phyloP scores from a whole-genome alignment of 2,888 invertebrate genomes.

The Chymomyza amoena region DNA sequence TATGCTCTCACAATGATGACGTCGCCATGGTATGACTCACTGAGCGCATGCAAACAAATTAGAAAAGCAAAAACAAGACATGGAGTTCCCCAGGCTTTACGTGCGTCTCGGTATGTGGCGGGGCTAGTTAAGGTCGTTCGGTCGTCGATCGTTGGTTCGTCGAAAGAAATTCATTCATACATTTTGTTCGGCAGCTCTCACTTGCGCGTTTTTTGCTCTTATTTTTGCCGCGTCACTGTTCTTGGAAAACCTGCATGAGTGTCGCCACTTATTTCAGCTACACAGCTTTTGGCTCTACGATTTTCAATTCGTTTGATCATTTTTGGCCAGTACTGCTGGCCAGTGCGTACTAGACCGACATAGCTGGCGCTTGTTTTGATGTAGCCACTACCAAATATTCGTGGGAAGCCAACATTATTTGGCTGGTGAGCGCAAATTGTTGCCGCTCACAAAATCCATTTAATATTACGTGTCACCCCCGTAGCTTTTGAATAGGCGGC shows the following conservation, averaged over 20 bases:
- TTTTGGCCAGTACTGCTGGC: constrained; percentile 12
- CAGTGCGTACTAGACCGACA: not conserved
- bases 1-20: not conserved
- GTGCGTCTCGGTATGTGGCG: not conserved
- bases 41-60: constrained; percentile 24
- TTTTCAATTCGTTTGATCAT: constrained; percentile 4
- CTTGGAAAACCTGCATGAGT: constrained; percentile 72
- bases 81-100: constrained; percentile 65
- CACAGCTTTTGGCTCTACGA: constrained; percentile 19
- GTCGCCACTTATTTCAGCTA: constrained; percentile 13
- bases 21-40: constrained; percentile 46
- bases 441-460: not conserved
- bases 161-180: constrained; percentile 63
- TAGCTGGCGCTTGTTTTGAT: not conserved
- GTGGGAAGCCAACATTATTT: constrained; percentile 34
- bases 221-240: constrained; percentile 69
- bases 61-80: constrained; percentile 26
- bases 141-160: constrained; percentile 5
- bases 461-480: not conserved
- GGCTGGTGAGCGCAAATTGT: not conserved
- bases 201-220: constrained; percentile 13
- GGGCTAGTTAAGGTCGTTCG: constrained; percentile 55
- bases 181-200: constrained; percentile 13
- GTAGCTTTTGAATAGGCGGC: not conserved
- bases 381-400: not conserved